Base-by-base conservation (phyloP, 35 echinoderm and acorn worm genomes). In the Heliocidaris tuberculata region DNA sequence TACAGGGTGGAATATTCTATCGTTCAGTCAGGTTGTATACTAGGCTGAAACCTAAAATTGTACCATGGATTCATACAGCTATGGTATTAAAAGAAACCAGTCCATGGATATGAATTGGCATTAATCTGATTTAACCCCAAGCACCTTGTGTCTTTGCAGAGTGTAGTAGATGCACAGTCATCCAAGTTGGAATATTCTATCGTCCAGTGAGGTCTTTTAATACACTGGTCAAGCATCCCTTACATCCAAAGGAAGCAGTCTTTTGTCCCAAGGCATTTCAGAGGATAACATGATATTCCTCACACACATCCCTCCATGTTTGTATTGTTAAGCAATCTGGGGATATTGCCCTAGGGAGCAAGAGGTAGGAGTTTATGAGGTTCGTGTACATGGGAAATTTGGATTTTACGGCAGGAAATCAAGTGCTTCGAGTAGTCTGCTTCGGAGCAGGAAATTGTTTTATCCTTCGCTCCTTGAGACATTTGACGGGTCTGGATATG, bases 311-410 rank as follows among this genome's bases (percentile, higher is more conserved):
- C 8, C 21, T 78, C 65, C 65, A 27, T 78, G 65, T 78, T 78
- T 78, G 65, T 78, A 78, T 78, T 78, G 65, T 78, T 78, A 78
- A 78, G 65, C 65, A 78, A 78, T 78, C 65, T 78, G 19, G 65
- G 65, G 65, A 78, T 78, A n/a, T 78, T n/a, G 65, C 65, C 65
- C 65, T 7, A 78, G 65, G 65, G 65, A 78, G 1, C 1, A 19
- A 7, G 65, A 78, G 65, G 21, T 7, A 78, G 65, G 3, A 78
- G 65, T 78, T 78, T 78, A 78, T 78, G 19, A 78, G 65, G 65
- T 78, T 27, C 65, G 65, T 78, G 65, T 19, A 78, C 65, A 78
- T n/a, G 65, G 65, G 27, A 17, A 78, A 78, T 78, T 78, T 78
- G 21, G 65, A 78, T n/a, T 78, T 78, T 27, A 60, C 4, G 65